Evolutionary conservation across 2,113 vertebrate genomes (phyloP), one percentile per base, ranked within the genome.

Genomic region (Dasyornis broadbenti): DNA sequence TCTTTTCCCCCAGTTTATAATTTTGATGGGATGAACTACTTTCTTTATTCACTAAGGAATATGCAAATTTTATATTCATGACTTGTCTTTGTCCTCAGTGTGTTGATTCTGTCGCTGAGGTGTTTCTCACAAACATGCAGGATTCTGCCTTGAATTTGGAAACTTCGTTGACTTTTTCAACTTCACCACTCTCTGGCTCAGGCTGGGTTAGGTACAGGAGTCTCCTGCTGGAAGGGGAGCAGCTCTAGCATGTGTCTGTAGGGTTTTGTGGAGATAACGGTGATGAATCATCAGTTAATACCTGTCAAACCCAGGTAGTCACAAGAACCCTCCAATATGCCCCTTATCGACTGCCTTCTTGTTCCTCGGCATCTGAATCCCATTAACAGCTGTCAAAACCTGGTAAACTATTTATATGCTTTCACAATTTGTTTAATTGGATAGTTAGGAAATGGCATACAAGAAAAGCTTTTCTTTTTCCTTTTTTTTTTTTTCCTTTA

Each of bases 351-450:
- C 96, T 97, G 95, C 91, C 84, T 90, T 94, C 97, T 95, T 96
- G 92, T 93, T 97, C 96, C 95, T 95, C 28, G 9, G 92, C 95
- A 92, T 97, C 96, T 93, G 96, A 97, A 98, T 96, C 94, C 97
- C 97, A 97, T 98, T 97, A 97, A 97, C 96, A 98, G 97, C 98
- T 98, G 98, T 98, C 97, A 97, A 97, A 98, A 97, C 94, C 97
- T 96, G 96, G 96, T 97, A 98, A 97, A 98, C 97, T 97, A 97
- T 98, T 97, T 97, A 97, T 97, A 95, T 97, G 97, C 97, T 97
- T 95, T 96, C 97, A 95, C 97, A 94, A 95, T 98, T 98, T 97
- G 97, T 98, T 97, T 97, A 98, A 98, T 98, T 98, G 97, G 97
- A 93, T 98, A 97, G 96, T 98, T 97, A 97, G 97, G 93, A 97